Evolutionary conservation across 2,888 invertebrate species (phyloP), one percentile per base, ranked within the genome.

Genomic region (Magallana nippona): DNA sequence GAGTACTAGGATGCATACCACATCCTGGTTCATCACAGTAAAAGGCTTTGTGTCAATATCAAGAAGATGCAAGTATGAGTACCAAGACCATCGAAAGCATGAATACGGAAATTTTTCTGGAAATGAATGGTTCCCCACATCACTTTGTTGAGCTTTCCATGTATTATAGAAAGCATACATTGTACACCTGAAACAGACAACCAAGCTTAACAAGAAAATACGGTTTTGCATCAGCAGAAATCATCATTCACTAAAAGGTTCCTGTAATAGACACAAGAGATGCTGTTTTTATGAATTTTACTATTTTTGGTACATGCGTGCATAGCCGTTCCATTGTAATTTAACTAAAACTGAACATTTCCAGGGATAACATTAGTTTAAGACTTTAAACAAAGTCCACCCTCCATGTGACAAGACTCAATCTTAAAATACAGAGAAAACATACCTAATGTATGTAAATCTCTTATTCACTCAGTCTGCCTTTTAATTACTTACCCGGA

Each of bases 21-120:
- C 62, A 63, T 11, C 22, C 19, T 63, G 19, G 17, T n/a, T 62
- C 62, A n/a, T 15, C 62, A 62, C 62, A 62, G n/a, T 62, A 62
- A 62, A 62, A 62, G 62, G n/a, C 10, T 62, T 62, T 62, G 5
- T 10, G n/a, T 62, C n/a, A n/a, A 63, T 63, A 22, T 63, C 22
- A 11, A 63, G 19, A 63, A 63, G 62, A 0, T 22, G 5, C 13
- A 63, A 1, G 10, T 11, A 63, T 2, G 62, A 63, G 19, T n/a
- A 63, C 22, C 62, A 63, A 19, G 62, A n/a, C 62, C 62, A 63
- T 22, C 62, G 19, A 22, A 63, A 63, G 22, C 22, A 63, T 63
- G 62, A 63, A 19, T 63, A 63, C 11, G 62, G 62, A 19, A 63
- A 63, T 13, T 19, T n/a, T 8, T n/a, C 62, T 63, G 62, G 10